Evolutionary conservation across 2,888 invertebrate genomes (phyloP).

Genomic region (Amaurobius ferox): DNA sequence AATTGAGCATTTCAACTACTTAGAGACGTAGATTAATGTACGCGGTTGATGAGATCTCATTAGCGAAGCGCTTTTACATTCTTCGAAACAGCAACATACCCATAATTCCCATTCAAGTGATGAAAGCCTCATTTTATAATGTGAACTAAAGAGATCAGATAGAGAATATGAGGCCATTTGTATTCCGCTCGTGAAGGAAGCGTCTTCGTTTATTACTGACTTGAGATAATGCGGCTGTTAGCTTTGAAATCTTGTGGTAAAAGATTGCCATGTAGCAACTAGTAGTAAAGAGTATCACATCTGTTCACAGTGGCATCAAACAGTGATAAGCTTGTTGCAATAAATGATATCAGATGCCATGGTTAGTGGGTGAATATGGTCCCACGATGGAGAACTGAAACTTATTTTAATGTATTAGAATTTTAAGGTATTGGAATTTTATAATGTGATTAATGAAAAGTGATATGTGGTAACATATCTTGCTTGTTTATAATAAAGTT

Average conservation of each 20-base stretch:
- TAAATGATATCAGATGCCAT: background rate
- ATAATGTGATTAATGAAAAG: no score
- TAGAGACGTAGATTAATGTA: no score
- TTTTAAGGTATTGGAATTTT: no score
- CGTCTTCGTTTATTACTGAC: background rate
- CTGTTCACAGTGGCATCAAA: background rate
- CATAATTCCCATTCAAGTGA: background rate
- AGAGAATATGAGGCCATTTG: conserved; percentile 10
- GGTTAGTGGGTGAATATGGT: no score
- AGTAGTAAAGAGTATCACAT: background rate
- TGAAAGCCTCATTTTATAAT: background rate
- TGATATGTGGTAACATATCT: no score
- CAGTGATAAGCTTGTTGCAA: background rate
- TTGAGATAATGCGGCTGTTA: background rate
- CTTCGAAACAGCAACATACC: background rate
- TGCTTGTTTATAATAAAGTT: no score
- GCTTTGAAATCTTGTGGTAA: background rate
- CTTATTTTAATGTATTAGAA: no score
- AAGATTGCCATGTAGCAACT: background rate
- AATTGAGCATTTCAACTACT: background rate
- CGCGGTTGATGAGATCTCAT: background rate
- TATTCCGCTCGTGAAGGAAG: background rate
- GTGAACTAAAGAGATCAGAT: background rate
- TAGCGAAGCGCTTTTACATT: background rate
- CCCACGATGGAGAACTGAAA: no score